These are phyloP conservation scores for Erannis defoliaria DNA, from an alignment of 2,888 invertebrate species.

Conservation along the genomic window DNA sequence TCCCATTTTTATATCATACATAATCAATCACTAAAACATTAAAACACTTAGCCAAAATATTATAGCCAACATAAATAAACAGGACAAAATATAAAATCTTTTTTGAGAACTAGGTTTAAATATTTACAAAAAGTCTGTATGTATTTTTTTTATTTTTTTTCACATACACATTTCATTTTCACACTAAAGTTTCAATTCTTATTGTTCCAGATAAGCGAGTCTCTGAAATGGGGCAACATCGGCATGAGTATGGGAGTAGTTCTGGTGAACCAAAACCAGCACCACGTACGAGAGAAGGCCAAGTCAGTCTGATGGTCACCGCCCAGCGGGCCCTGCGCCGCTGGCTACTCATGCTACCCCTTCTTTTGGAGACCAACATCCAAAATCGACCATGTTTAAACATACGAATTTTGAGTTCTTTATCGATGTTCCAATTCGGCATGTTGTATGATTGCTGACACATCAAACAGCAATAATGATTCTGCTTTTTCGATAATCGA, in stretches of 20 bases:
- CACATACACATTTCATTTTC: too few relatives aligned
- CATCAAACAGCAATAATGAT: conserved; percentile 29
- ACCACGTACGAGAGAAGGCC: conserved; percentile 72
- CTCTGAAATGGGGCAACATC: conserved; percentile 90
- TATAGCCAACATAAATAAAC: too few relatives aligned
- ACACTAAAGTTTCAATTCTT: conserved; percentile 44
- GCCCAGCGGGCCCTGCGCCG: conserved; percentile 69
- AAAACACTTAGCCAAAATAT: too few relatives aligned
- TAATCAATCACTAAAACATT: too few relatives aligned
- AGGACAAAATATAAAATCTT: too few relatives aligned
- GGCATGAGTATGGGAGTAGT: conserved; percentile 90
- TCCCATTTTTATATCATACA: too few relatives aligned
- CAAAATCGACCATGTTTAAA: conserved; percentile 73
- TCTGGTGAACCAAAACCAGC: conserved; percentile 83
- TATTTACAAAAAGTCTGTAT: too few relatives aligned
- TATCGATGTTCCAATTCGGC: conserved; percentile 2
- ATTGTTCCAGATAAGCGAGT: conserved; percentile 89
- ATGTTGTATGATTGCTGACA: conserved; percentile 15
- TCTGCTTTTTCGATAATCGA: conserved; percentile 11
- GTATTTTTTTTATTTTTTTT: background rate
- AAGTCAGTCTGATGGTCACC: conserved; percentile 79
- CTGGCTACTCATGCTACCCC: conserved; percentile 74
- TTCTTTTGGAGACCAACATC: conserved; percentile 74
- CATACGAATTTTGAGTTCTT: conserved; percentile 37
- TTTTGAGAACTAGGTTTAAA: too few relatives aligned